A percentile compares a stretch with the other conserved stretches of the same genome.
phyloP scores from a whole-genome alignment of 23 tunicate genomes.

The Halocynthia roretzi region DNA sequence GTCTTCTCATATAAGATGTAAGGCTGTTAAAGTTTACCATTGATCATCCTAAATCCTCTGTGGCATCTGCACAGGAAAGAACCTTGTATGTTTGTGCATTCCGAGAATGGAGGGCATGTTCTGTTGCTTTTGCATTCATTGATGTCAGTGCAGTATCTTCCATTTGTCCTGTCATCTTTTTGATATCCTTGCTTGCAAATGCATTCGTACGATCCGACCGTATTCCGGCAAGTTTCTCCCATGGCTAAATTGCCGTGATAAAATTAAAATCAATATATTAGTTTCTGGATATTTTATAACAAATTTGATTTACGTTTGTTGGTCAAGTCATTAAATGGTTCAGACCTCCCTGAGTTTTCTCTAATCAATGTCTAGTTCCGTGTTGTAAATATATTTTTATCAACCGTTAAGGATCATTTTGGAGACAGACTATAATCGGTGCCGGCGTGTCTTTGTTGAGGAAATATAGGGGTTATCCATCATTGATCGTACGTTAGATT shows the following conservation, averaged over 20 bases:
- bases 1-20: neutral
- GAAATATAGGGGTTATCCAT: too few species aligned
- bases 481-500: too few species aligned
- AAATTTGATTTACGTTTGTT: too few species aligned
- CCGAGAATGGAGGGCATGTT: constrained; percentile 50
- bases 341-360: too few species aligned
- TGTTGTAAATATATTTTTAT: too few species aligned
- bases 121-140: constrained; percentile 59
- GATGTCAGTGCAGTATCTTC: constrained; percentile 81
- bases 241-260: neutral
- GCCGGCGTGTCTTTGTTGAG: too few species aligned
- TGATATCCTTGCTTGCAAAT: constrained; percentile 45
- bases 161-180: constrained; percentile 51
- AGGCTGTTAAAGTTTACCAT: constrained; percentile 15
- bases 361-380: too few species aligned
- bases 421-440: too few species aligned
- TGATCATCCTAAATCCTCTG: constrained; percentile 41
- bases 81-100: constrained; percentile 80
- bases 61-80: constrained; percentile 75
- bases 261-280: too few species aligned
- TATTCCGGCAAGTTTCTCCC: constrained; percentile 74
- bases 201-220: constrained; percentile 66
- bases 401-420: too few species aligned
- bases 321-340: too few species aligned
- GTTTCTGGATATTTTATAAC: too few species aligned